Conservation (phyloP, 2,888 invertebrate species). For the Melieria picta region DNA sequence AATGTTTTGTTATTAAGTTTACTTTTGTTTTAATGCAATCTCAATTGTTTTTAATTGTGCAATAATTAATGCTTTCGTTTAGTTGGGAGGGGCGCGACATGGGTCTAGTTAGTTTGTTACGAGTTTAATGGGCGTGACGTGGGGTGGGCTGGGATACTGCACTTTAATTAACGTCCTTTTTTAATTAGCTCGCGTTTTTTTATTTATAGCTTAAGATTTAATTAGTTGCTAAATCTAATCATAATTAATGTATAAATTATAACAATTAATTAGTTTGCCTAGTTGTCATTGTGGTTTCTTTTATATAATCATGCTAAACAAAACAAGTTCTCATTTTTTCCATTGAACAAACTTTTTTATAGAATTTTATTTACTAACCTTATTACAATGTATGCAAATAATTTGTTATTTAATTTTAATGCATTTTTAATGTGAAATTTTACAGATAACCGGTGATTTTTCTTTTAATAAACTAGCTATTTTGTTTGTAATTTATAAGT, state of each 20-base stretch:
- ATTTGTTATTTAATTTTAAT: background rate
- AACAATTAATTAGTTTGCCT: conserved; percentile 18
- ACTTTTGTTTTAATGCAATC: conserved; percentile 6
- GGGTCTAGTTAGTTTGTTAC: conserved; percentile 1
- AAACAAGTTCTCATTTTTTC: too few relatives aligned
- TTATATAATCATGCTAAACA: background rate
- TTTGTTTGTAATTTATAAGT: too few relatives aligned
- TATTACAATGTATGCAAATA: too few relatives aligned
- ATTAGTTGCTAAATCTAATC: background rate
- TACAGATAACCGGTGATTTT: background rate
- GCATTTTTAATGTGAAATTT: background rate
- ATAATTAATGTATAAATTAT: conserved; percentile 8
- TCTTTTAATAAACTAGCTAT: too few relatives aligned
- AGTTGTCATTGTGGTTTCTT: background rate
- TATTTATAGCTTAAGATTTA: background rate
- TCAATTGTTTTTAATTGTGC: conserved; percentile 22
- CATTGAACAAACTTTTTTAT: too few relatives aligned
- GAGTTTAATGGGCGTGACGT: background rate
- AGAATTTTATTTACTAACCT: too few relatives aligned
- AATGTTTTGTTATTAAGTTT: background rate
- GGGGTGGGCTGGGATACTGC: background rate
- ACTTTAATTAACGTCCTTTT: background rate
- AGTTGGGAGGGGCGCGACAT: background rate
- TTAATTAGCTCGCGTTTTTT: background rate
- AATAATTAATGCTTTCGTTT: conserved; percentile 9